Conservation (phyloP, 2,888 invertebrate species). For the Exocentrus adspersus region DNA sequence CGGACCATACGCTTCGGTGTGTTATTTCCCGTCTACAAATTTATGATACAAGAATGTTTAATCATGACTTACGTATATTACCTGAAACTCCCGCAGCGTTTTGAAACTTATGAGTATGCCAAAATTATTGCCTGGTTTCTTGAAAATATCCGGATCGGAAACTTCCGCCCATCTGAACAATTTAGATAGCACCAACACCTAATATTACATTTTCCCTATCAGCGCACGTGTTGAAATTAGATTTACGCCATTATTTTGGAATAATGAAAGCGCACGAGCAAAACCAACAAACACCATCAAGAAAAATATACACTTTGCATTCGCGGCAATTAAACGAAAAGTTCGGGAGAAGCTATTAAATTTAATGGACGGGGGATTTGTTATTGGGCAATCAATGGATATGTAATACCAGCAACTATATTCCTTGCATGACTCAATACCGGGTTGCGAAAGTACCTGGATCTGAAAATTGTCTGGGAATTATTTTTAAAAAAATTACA, state of each 20-base stretch:
- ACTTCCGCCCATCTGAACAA: neutral
- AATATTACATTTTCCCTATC: neutral
- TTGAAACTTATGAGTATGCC: too few relatives aligned
- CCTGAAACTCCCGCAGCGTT: too few relatives aligned
- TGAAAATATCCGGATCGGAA: too few relatives aligned
- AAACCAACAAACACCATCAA: conserved; percentile 4
- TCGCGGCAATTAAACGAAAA: conserved; percentile 5
- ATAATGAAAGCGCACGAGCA: neutral
- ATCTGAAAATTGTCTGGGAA: too few relatives aligned
- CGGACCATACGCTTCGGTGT: conserved; percentile 8
- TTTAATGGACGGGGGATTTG: neutral
- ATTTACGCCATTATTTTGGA: conserved; percentile 2
- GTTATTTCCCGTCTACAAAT: neutral
- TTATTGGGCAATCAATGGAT: neutral
- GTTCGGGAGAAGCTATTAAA: neutral
- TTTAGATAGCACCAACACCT: neutral
- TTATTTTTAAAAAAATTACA: too few relatives aligned
- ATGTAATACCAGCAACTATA: neutral
- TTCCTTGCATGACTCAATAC: neutral
- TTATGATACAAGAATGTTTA: too few relatives aligned
- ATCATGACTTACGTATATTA: too few relatives aligned
- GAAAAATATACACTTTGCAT: conserved; percentile 8
- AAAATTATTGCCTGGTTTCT: too few relatives aligned
- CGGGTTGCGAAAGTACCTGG: neutral
- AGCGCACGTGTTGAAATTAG: neutral